Evolutionary conservation across 2,888 invertebrate species (phyloP), one percentile per base, ranked within the genome.

Genomic region (Caenorhabditis sp.): DNA sequence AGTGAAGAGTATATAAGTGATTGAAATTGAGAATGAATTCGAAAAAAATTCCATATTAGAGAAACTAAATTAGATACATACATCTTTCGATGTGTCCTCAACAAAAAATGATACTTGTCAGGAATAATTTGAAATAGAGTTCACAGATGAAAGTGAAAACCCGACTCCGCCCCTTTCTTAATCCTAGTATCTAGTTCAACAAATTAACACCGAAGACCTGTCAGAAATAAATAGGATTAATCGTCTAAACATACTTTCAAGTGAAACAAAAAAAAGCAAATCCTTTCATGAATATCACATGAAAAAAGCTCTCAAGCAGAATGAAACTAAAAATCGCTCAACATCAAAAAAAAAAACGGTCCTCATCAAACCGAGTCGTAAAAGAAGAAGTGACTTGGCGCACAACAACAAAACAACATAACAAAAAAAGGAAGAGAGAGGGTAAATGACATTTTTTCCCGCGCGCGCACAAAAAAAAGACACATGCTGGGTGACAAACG

Each of bases 181-280:
- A n/a, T n/a, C n/a, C n/a, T n/a, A n/a, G n/a, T n/a, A n/a, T n/a
- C n/a, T 31, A 6, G 31, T 31, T 31, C 31, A 43, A 43, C 6
- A 43, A 43, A 10, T 43, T 43, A 3, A 43, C 6, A 43, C 17
- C 6, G 2, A 14, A 14, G 14, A 43, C 5, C 43, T 43, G 12
- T 3, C 12, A 43, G 12, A 43, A 5, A 43, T 17, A 43, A 43
- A 43, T 43, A 6, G 43, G 43, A 43, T 43, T 43, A 43, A 10
- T 43, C 43, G 12, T 12, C 3, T 12, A 62, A 69, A 36, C 26
- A 60, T 54, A 68, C 49, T 36, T 55, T 27, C 60, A 54, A 6
- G 54, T 49, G 27, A n/a, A 37, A 51, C 53, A 51, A 43, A 37
- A 43, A 43, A 43, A 37, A 59, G 26, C 37, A 26, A 26, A 19